A percentile compares a stretch with the other conserved stretches of the same genome.
Evolutionary conservation across 1,140 invertebrate genomes (phyloP).

Genomic region (Caerostris darwini): DNA sequence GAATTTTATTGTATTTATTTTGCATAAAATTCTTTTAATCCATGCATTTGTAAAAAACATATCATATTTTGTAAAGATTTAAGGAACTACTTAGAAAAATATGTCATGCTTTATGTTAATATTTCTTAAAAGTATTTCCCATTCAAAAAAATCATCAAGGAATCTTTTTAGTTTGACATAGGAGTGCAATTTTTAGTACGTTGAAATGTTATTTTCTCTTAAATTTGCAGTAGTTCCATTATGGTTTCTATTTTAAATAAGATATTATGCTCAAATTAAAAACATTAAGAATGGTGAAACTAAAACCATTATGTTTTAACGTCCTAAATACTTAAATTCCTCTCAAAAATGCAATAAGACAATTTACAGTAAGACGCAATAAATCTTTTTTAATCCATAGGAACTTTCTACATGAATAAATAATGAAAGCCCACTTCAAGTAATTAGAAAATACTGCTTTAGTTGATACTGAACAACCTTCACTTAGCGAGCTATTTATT

Average conservation of each 20-base stretch:
- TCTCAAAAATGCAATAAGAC: neutral
- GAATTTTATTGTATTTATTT: too few species aligned
- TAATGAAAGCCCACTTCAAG: conserved; percentile 12
- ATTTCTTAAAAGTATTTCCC: too few species aligned
- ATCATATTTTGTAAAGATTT: too few species aligned
- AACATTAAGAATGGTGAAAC: neutral
- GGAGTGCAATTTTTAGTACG: too few species aligned
- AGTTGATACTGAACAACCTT: conserved; percentile 18
- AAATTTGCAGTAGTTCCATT: neutral
- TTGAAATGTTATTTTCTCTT: too few species aligned
- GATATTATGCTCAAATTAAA: neutral
- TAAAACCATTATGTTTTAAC: neutral
- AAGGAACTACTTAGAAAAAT: too few species aligned
- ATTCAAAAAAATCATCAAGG: too few species aligned
- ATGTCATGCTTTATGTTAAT: too few species aligned
- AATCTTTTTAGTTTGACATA: too few species aligned
- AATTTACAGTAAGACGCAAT: neutral
- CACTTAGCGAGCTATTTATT: conserved; percentile 29
- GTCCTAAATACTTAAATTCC: neutral
- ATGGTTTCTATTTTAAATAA: neutral
- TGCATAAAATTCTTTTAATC: too few species aligned
- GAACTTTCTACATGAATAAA: conserved; percentile 39
- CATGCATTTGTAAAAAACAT: too few species aligned
- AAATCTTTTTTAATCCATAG: conserved; percentile 43
- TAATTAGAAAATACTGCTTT: conserved; percentile 46